A percentile compares a stretch with the other conserved stretches of the same genome.
phyloP scores from a whole-genome alignment of 1,140 invertebrate genomes.

The Drosophila navojoa region DNA sequence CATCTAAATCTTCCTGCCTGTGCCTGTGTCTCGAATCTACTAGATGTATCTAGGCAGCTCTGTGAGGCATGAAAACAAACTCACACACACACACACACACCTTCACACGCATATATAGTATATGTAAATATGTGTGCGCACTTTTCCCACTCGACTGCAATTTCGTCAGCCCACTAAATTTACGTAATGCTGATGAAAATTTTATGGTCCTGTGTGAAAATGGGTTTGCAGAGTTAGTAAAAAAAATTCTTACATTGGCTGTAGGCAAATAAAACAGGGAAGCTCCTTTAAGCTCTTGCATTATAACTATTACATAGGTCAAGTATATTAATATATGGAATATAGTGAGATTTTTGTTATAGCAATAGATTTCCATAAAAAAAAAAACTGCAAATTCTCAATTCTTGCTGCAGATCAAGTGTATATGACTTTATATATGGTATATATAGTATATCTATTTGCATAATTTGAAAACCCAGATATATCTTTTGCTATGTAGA shows the following conservation, averaged over 20 bases:
- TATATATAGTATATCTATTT: too few species aligned
- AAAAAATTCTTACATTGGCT: not conserved
- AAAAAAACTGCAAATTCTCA: too few species aligned
- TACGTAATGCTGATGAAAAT: conserved; percentile 76
- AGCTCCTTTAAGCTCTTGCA: not conserved
- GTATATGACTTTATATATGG: too few species aligned
- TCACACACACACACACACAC: too few species aligned
- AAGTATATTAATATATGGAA: not conserved
- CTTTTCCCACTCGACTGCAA: conserved; percentile 63
- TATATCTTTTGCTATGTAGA: not conserved
- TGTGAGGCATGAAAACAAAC: not conserved
- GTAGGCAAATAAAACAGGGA: not conserved
- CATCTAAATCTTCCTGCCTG: too few species aligned
- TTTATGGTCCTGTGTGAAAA: conserved; percentile 57
- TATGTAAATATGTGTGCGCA: conserved; percentile 9
- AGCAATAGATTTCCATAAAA: too few species aligned
- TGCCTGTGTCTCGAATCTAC: too few species aligned
- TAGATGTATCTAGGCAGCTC: not conserved
- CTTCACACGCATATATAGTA: conserved; percentile 1
- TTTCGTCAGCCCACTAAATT: conserved; percentile 54
- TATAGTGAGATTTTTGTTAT: not conserved
- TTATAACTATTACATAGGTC: too few species aligned
- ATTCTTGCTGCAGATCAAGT: too few species aligned
- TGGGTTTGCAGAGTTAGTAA: conserved; percentile 23
- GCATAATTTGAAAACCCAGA: not conserved